Evolutionary conservation across 2,797 vertebrate species (phyloP).

Genomic region (Ctenosaura bakeri): DNA sequence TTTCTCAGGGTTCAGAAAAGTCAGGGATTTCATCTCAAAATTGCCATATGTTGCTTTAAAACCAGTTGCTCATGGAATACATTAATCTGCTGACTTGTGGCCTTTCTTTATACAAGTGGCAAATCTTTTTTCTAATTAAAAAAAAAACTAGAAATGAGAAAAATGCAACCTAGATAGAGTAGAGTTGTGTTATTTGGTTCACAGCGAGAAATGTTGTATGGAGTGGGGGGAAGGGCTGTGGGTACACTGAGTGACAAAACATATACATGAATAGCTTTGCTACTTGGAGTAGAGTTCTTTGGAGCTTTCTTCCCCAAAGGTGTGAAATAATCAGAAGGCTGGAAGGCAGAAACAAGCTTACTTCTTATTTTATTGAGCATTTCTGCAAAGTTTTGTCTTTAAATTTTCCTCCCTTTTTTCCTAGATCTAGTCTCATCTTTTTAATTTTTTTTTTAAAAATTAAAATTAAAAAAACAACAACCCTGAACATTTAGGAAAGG

Average conservation of each 20-base stretch:
- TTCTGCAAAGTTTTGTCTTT: not conserved
- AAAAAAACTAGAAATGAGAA: not conserved
- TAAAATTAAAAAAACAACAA: too few relatives aligned
- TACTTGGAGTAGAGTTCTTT: not conserved
- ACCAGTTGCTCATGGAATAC: not conserved
- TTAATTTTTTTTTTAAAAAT: too few relatives aligned
- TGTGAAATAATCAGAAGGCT: not conserved
- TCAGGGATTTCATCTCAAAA: conserved; percentile 38
- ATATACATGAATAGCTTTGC: not conserved
- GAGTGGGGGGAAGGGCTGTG: too few relatives aligned
- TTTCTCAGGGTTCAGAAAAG: conserved; percentile 21
- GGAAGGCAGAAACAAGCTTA: not conserved
- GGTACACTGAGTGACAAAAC: not conserved
- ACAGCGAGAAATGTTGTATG: not conserved
- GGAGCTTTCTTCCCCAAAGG: not conserved
- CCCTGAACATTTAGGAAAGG: too few relatives aligned
- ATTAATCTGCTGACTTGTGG: not conserved
- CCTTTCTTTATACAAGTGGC: conserved; percentile 5
- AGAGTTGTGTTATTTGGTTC: not conserved
- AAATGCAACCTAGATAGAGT: not conserved
- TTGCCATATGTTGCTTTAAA: conserved; percentile 43
- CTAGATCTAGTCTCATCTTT: not conserved
- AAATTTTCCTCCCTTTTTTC: too few relatives aligned
- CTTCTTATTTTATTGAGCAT: not conserved
- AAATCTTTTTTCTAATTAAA: conserved; percentile 14